Evolutionary conservation across 2,113 vertebrate species (phyloP).

Genomic region (Anolis carolinensis): DNA sequence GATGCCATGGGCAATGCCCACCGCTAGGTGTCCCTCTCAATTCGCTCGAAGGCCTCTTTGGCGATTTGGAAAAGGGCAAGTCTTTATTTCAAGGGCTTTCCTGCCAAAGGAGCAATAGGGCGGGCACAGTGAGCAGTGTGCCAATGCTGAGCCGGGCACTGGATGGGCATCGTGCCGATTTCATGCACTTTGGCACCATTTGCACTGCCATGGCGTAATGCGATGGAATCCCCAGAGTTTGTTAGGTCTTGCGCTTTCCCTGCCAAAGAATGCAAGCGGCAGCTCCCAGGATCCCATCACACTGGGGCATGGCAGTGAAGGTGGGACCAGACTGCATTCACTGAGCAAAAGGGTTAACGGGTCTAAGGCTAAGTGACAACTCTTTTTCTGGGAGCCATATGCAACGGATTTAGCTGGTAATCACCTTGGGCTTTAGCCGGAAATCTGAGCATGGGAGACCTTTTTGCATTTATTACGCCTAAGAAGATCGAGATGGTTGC

Average conservation of each 20-base stretch:
- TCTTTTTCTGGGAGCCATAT: constrained; percentile 46
- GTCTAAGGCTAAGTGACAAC: not conserved
- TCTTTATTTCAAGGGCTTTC: not conserved
- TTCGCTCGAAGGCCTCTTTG: not conserved
- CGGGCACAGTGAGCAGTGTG: not conserved
- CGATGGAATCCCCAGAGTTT: too few species aligned
- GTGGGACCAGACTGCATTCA: too few species aligned
- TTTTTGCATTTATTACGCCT: constrained; percentile 66
- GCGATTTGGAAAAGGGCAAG: not conserved
- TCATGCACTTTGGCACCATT: too few species aligned
- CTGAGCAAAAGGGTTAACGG: constrained; percentile 39
- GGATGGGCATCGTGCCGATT: not conserved
- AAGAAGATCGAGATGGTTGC: constrained; percentile 51
- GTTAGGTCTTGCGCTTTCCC: too few species aligned
- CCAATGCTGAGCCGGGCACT: not conserved
- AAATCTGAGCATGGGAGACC: constrained; percentile 61
- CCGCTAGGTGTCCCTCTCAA: not conserved
- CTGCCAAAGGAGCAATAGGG: not conserved
- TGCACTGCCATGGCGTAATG: too few species aligned
- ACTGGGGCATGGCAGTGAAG: too few species aligned
- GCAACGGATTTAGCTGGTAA: constrained; percentile 63
- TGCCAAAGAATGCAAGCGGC: too few species aligned
- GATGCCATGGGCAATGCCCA: not conserved
- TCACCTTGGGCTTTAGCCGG: constrained; percentile 64
- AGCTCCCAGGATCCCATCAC: too few species aligned